Evolutionary conservation across 2,888 invertebrate genomes (phyloP).

Genomic region (Anaspis maculata): DNA sequence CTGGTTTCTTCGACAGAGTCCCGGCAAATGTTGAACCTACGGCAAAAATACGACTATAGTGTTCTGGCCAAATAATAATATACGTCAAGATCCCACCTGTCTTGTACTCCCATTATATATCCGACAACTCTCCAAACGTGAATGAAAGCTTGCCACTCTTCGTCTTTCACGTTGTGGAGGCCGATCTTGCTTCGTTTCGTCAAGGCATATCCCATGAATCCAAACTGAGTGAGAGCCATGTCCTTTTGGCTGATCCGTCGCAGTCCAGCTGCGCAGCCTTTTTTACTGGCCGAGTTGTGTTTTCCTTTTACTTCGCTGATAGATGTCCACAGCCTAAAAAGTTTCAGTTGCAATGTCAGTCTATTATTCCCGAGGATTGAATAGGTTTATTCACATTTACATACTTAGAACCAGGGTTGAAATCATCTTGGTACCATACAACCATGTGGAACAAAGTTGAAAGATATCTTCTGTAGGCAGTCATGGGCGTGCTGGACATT

Average conservation of each 20-base stretch:
- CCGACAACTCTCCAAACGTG: slow-evolving; percentile 83
- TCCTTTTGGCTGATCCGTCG: slow-evolving; percentile 70
- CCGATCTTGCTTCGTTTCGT: slow-evolving; percentile 58
- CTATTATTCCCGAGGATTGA: no score
- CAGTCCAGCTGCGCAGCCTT: slow-evolving; percentile 41
- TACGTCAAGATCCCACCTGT: slow-evolving; percentile 61
- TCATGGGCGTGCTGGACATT: slow-evolving; percentile 55
- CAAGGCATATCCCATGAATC: slow-evolving; percentile 71
- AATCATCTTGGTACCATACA: slow-evolving; percentile 69
- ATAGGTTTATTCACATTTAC: no score
- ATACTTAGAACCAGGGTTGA: slow-evolving; percentile 54
- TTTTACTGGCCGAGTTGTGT: slow-evolving; percentile 56
- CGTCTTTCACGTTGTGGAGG: slow-evolving; percentile 49
- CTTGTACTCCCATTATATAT: slow-evolving; percentile 72
- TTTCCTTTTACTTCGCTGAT: slow-evolving; percentile 56
- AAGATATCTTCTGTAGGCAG: slow-evolving; percentile 69
- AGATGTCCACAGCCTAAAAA: slow-evolving; percentile 58
- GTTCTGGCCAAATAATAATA: background rate
- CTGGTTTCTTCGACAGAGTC: slow-evolving; percentile 55
- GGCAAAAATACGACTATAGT: background rate
- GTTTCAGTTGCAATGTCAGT: slow-evolving; percentile 3
- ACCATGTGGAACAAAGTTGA: slow-evolving; percentile 69
- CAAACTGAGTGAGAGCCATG: slow-evolving; percentile 79
- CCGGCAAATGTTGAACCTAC: slow-evolving; percentile 64
- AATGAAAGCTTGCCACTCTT: slow-evolving; percentile 65